A percentile compares a stretch with the other conserved stretches of the same genome.
These are phyloP conservation scores for Zapus hudsonius DNA, from an alignment of 2,113 vertebrate species.

Conservation along the genomic window DNA sequence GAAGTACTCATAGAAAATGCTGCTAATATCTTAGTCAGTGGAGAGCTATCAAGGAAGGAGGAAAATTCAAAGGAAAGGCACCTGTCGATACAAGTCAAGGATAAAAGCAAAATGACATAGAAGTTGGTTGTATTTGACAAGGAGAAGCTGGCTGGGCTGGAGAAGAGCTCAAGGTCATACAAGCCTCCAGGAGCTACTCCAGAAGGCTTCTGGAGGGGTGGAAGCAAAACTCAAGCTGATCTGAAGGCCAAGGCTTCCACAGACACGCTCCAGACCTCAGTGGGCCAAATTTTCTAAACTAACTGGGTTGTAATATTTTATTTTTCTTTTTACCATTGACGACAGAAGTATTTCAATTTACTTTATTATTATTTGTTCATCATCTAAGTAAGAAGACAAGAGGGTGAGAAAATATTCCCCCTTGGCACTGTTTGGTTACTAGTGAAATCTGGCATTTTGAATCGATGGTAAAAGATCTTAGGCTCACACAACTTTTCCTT, in stretches of 20 bases:
- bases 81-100: conserved; percentile 91
- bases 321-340: neutral
- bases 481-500: conserved; percentile 30
- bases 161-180: conserved; percentile 92
- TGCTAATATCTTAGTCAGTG: neutral
- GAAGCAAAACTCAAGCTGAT: conserved; percentile 88
- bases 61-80: neutral
- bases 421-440: conserved; percentile 73
- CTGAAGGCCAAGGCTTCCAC: conserved; percentile 91
- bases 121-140: conserved; percentile 94
- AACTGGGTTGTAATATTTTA: neutral
- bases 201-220: conserved; percentile 89
- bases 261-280: conserved; percentile 89
- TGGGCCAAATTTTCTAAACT: neutral
- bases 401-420: conserved; percentile 17
- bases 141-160: conserved; percentile 92
- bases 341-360: conserved; percentile 60
- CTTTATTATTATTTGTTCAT: conserved; percentile 36
- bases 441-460: conserved; percentile 70
- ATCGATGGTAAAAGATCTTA: no score
- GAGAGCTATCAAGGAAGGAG: neutral
- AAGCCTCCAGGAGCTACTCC: conserved; percentile 91
- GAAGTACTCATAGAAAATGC: neutral
- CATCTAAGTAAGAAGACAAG: conserved; percentile 8
- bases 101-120: conserved; percentile 90